A percentile compares a stretch with the other conserved stretches of the same genome.
phyloP scores from a whole-genome alignment of 2,888 invertebrate genomes.

The Cheilosia vulpina region DNA sequence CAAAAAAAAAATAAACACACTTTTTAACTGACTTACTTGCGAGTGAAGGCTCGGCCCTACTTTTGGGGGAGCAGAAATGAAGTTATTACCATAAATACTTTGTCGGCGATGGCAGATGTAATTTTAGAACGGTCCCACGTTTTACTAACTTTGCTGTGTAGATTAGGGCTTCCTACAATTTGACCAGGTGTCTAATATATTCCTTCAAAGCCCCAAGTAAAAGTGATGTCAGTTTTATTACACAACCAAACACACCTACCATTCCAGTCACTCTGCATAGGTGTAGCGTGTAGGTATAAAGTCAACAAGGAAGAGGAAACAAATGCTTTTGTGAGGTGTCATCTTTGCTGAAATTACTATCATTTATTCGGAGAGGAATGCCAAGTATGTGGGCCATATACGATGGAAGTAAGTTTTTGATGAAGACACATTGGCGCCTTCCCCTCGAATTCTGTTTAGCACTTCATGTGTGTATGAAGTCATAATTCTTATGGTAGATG shows the following conservation, averaged over 20 bases:
- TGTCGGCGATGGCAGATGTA: not conserved
- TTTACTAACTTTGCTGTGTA: not conserved
- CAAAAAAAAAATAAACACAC: slow-evolving; percentile 14
- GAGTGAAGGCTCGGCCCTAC: not conserved
- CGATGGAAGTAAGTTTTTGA: slow-evolving; percentile 31
- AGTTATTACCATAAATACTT: slow-evolving; percentile 1
- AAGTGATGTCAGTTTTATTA: not conserved
- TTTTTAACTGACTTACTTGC: slow-evolving; percentile 43
- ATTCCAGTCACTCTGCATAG: not conserved
- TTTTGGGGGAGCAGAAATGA: not conserved
- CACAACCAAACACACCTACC: not conserved
- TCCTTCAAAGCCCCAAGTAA: not conserved
- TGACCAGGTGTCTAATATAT: not conserved
- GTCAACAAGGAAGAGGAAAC: slow-evolving; percentile 3
- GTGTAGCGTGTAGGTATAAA: not conserved
- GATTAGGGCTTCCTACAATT: not conserved
- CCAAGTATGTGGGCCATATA: slow-evolving; percentile 13
- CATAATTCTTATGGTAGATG: slow-evolving; percentile 23
- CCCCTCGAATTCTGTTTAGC: slow-evolving; percentile 12
- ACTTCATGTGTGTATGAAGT: slow-evolving; percentile 12
- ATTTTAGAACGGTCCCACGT: not conserved
- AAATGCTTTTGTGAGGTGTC: slow-evolving; percentile 28
- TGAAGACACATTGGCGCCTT: slow-evolving; percentile 47
- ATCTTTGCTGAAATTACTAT: slow-evolving; percentile 20
- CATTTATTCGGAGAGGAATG: slow-evolving; percentile 16